These are phyloP conservation scores for Ormyrus pomaceus DNA, from an alignment of 2,888 invertebrate genomes.

Conservation along the genomic window DNA sequence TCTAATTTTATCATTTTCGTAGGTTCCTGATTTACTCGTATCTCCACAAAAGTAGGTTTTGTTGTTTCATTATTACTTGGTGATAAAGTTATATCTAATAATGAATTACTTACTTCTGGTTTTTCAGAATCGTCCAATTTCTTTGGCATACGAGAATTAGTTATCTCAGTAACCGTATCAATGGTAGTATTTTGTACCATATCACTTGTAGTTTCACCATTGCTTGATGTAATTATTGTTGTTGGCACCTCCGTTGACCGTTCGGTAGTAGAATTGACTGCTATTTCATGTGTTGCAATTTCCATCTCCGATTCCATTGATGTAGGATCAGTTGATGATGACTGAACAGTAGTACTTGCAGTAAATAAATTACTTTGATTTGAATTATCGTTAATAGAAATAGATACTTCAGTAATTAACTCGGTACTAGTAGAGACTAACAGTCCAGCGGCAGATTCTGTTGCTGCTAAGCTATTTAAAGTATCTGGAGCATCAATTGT, in stretches of 20 bases:
- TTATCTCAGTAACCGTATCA: background rate
- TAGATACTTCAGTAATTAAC: slow-evolving; percentile 55
- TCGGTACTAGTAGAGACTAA: slow-evolving; percentile 52
- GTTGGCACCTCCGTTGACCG: slow-evolving; percentile 1
- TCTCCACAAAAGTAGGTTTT: slow-evolving; percentile 33
- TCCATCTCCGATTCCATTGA: background rate
- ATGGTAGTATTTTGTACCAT: background rate
- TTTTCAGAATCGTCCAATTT: slow-evolving; percentile 40
- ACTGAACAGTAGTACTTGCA: slow-evolving; percentile 24
- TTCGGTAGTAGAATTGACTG: background rate
- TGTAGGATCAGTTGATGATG: slow-evolving; percentile 8
- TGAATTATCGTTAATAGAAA: slow-evolving; percentile 43
- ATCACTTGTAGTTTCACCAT: background rate
- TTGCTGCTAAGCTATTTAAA: background rate
- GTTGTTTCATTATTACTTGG: slow-evolving; percentile 47
- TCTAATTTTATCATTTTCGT: slow-evolving; percentile 37
- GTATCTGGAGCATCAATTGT: background rate
- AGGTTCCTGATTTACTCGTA: slow-evolving; percentile 30
- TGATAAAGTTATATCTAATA: slow-evolving; percentile 42
- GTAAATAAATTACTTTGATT: slow-evolving; percentile 27
- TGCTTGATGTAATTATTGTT: background rate
- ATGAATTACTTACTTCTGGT: slow-evolving; percentile 53
- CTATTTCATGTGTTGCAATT: background rate
- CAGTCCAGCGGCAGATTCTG: slow-evolving; percentile 13
- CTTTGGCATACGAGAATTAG: slow-evolving; percentile 27